Percentiles rank a stretch among this genome's conserved stretches.
phyloP scores from a whole-genome alignment of 2,113 vertebrate genomes.

The Rhodinocichla rosea region DNA sequence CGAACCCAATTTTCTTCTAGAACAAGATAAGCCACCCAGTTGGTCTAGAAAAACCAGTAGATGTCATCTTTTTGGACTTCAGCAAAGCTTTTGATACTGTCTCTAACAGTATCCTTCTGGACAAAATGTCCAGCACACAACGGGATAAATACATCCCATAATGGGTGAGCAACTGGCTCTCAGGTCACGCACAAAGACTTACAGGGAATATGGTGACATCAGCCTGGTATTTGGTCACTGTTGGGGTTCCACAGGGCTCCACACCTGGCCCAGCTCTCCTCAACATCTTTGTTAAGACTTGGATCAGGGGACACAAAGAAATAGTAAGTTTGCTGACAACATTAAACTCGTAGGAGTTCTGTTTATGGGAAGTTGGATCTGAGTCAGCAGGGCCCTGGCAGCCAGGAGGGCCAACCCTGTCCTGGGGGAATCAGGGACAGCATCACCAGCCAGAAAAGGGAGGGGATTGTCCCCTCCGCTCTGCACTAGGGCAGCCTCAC shows the following conservation, averaged over 20 bases:
- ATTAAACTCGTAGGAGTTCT: not conserved
- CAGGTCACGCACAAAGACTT: not conserved
- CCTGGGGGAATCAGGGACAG: not conserved
- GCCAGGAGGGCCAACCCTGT: fast-evolving
- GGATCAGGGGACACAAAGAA: no score
- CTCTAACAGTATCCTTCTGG: not conserved
- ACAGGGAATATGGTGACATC: not conserved
- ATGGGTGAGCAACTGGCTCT: not conserved
- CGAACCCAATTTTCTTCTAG: not conserved
- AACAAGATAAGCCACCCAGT: not conserved
- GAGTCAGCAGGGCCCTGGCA: not conserved
- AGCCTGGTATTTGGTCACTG: not conserved
- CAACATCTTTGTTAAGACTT: not conserved
- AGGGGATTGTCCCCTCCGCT: not conserved
- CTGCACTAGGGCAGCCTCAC: fast-evolving
- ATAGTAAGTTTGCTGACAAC: not conserved
- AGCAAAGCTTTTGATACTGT: not conserved
- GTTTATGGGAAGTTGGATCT: not conserved
- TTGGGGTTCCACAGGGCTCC: not conserved
- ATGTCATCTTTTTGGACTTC: not conserved
- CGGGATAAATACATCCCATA: no score
- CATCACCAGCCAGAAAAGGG: fast-evolving
- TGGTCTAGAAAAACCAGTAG: not conserved
- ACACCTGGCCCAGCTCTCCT: not conserved
- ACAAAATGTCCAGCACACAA: not conserved